Conservation (phyloP, 2,888 invertebrate species). For the Dugesia japonica region DNA sequence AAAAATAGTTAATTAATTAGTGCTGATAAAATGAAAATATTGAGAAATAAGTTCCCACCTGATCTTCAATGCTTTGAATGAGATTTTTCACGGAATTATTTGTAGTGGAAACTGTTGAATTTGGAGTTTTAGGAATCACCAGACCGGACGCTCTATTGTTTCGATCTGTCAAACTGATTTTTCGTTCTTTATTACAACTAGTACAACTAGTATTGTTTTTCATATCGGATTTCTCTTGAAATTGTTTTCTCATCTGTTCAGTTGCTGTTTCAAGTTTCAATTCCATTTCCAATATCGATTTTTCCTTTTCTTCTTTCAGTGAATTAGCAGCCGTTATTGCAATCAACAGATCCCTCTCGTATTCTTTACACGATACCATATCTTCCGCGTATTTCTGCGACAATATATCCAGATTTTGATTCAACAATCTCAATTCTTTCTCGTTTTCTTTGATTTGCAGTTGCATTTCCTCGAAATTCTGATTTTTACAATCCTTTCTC, state of each 20-base stretch:
- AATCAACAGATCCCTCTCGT: constrained; percentile 30
- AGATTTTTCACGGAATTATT: constrained; percentile 26
- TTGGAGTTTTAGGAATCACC: neutral
- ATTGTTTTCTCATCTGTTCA: constrained; percentile 13
- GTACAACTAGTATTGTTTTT: neutral
- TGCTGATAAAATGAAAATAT: neutral
- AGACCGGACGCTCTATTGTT: neutral
- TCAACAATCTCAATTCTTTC: neutral
- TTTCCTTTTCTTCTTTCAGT: constrained; percentile 26
- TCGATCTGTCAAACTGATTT: neutral
- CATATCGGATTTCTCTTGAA: neutral
- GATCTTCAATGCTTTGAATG: constrained; percentile 33
- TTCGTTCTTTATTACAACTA: neutral
- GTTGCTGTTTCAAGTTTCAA: neutral
- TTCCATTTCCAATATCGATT: constrained; percentile 12
- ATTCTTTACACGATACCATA: neutral
- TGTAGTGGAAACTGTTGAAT: neutral
- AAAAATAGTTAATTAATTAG: too few species aligned
- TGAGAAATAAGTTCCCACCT: constrained; percentile 29
- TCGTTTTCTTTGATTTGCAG: neutral
- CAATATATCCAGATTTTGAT: neutral
- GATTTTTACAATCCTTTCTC: neutral
- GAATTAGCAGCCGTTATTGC: constrained; percentile 27
- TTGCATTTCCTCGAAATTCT: neutral
- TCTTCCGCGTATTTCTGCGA: constrained; percentile 16